Base-by-base conservation (phyloP, 2,888 invertebrate species). In the Bibio marci region DNA sequence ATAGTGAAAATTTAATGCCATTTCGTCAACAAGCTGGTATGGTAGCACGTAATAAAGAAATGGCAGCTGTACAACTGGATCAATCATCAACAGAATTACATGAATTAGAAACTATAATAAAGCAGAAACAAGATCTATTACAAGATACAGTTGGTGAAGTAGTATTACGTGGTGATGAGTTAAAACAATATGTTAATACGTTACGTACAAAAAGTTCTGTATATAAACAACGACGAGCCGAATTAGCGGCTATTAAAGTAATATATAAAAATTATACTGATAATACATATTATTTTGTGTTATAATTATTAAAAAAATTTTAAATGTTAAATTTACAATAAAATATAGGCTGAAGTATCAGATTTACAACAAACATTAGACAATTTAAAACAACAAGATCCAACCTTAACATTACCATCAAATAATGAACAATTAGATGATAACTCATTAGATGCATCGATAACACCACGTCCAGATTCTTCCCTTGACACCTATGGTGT, bases 1-100 rank as follows among this genome's bases (percentile, higher is more conserved):
- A 67, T 40, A 70, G 70, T 42, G 85, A 87, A 55, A 82, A 85
- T 55, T 63, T 86, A 44, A 76, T 79, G 2, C 77, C 87, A 32
- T 88, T 86, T 54, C 69, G 87, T 26, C 87, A 90, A 53, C 88
- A 90, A 62, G 83, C 83, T 1, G 70, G 76, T 1, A 77, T 81
- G 18, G 80, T 87, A 35, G 69, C 76, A 11, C 72, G 83, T 41
- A 85, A 85, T 55, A 88, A 88, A 55, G 79, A 80, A 45, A 67
- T 70, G 13, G 72, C 78, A 28, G 79, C 80, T 0, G 74, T 76
- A 45, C 67, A 71, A 41, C 67, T 85, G 19, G 71, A 75, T 45
- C 77, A 81, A 42, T 57, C 76, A 1, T 69, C 77, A 44, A 69
- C 67, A 33, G 69, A 74, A 31, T 59, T 77, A 31, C 67, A 69